Percentiles rank a stretch among this genome's conserved stretches.
Conservation (phyloP, 2,797 vertebrate genomes). For the Parauchenoglanis ngamensis region DNA sequence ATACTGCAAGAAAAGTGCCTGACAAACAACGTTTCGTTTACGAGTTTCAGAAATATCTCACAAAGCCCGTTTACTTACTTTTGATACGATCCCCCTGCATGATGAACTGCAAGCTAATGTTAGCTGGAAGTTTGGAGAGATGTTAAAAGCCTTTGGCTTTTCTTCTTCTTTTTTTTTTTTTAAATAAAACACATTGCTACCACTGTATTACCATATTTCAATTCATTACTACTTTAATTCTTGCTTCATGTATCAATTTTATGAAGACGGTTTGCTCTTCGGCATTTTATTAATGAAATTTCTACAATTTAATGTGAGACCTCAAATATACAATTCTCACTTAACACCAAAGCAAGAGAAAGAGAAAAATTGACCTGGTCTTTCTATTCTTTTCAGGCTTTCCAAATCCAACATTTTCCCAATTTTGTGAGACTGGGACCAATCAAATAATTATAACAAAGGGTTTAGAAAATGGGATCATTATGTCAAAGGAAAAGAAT, state of each 20-base stretch:
- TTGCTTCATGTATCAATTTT: background rate
- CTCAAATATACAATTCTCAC: background rate
- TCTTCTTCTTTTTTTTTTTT: too few relatives aligned
- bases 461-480: background rate
- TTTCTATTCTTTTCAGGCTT: background rate
- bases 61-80: background rate
- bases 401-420: background rate
- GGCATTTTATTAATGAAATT: background rate
- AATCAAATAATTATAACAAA: background rate
- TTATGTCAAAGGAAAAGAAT: background rate
- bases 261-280: background rate
- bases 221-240: background rate
- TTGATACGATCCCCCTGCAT: background rate
- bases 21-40: constrained; percentile 67
- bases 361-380: background rate
- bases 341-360: background rate
- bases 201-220: background rate
- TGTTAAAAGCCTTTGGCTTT: background rate
- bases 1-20: constrained; percentile 73
- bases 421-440: background rate
- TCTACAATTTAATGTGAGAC: background rate
- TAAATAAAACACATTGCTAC: background rate
- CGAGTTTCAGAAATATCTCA: background rate
- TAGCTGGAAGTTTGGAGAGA: background rate
- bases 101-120: background rate